Evolutionary conservation across 30 jellyfish, hydroid and myxozoan genomes (phyloP).

Genomic region (Pelagia noctiluca): DNA sequence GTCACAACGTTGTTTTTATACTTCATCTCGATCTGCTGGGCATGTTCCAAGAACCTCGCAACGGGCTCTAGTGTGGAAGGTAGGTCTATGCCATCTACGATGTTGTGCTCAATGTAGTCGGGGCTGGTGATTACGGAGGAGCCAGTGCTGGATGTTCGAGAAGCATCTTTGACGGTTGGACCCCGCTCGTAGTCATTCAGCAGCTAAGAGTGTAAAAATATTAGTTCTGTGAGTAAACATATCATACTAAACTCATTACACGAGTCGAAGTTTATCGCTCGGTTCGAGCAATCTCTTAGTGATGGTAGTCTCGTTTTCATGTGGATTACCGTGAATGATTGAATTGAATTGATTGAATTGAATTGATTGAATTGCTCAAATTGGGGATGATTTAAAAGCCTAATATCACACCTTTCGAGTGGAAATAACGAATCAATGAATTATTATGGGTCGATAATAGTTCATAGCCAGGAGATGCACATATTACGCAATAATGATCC

Average conservation of each 20-base stretch:
- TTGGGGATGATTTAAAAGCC: no score
- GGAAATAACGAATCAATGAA: no score
- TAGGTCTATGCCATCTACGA: slow-evolving; percentile 61
- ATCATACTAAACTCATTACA: background rate
- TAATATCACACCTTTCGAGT: no score
- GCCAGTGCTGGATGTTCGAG: slow-evolving; percentile 85
- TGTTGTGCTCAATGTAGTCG: slow-evolving; percentile 88
- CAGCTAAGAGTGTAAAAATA: slow-evolving; percentile 74
- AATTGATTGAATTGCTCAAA: no score
- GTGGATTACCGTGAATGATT: no score
- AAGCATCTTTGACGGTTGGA: slow-evolving; percentile 57
- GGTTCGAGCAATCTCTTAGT: no score
- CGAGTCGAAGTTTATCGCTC: no score
- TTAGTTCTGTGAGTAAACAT: background rate
- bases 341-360: no score
- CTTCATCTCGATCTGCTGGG: slow-evolving; percentile 84
- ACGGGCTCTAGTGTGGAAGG: slow-evolving; percentile 96
- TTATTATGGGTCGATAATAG: no score
- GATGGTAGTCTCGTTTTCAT: no score
- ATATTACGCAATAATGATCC: no score
- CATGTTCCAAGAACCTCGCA: slow-evolving; percentile 93
- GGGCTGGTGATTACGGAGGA: slow-evolving; percentile 98
- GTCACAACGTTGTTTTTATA: slow-evolving; percentile 48
- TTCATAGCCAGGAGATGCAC: no score
- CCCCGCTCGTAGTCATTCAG: slow-evolving; percentile 91